phyloP scores from a whole-genome alignment of 2,888 invertebrate genomes.

The Drosophila macrothrix region DNA sequence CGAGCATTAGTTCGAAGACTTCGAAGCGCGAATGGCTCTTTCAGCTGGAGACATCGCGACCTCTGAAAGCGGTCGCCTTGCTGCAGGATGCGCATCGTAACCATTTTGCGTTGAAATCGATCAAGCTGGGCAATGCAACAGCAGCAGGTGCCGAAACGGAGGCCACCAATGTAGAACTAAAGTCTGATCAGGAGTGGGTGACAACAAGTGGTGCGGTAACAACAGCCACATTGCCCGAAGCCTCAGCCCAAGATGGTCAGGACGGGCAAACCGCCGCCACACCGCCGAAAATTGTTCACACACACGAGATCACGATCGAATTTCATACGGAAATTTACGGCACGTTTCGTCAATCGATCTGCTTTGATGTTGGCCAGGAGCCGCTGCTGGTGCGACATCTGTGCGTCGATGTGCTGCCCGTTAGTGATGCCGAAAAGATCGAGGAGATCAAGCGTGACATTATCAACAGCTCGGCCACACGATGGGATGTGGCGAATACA shows the following conservation, averaged over 20 bases:
- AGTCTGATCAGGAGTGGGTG: slow-evolving; percentile 87
- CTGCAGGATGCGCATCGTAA: slow-evolving; percentile 90
- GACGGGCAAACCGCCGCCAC: slow-evolving; percentile 23
- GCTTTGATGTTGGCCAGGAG: slow-evolving; percentile 90
- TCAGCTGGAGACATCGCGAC: slow-evolving; percentile 85
- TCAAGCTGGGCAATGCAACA: slow-evolving; percentile 72
- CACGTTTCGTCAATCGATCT: slow-evolving; percentile 91
- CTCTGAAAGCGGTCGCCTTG: slow-evolving; percentile 88
- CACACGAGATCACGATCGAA: slow-evolving; percentile 86
- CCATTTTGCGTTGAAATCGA: slow-evolving; percentile 88
- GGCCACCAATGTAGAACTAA: slow-evolving; percentile 81
- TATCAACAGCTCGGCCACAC: slow-evolving; percentile 87
- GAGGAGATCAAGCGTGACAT: slow-evolving; percentile 88
- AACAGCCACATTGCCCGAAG: slow-evolving; percentile 19
- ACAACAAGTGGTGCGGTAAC: slow-evolving; percentile 66
- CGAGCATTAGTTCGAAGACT: slow-evolving; percentile 88
- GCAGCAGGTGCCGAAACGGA: slow-evolving; percentile 28
- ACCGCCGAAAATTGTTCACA: slow-evolving; percentile 57
- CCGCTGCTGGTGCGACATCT: slow-evolving; percentile 89
- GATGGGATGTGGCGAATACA: slow-evolving; percentile 87
- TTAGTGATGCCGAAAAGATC: slow-evolving; percentile 88
- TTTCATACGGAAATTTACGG: slow-evolving; percentile 90
- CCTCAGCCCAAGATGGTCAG: slow-evolving; percentile 16
- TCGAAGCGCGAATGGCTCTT: slow-evolving; percentile 88
- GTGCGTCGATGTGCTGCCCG: slow-evolving; percentile 91